Evolutionary conservation across 2,888 invertebrate species (phyloP), one percentile per base, ranked within the genome.

Genomic region (Leptinotarsa rubiginosa): DNA sequence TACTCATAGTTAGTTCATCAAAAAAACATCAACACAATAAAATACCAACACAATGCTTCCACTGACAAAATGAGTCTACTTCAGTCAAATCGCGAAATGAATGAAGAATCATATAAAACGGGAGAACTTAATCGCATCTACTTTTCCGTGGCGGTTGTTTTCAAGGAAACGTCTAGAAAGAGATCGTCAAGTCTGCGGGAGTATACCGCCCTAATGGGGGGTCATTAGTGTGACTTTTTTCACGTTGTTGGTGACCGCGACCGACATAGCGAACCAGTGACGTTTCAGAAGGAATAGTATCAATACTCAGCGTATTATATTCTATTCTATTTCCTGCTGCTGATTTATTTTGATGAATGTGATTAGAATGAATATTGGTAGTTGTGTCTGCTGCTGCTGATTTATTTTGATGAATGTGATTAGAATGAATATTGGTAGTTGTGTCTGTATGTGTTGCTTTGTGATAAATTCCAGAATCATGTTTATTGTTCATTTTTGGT

Each of bases 171-270:
- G 62, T n/a, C 62, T 31, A 41, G 31, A 62, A 62, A 62, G 62
- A 31, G 41, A 62, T 62, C 62, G 41, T 62, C 62, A 62, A 41
- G 62, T 16, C 18, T 62, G 41, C 41, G 25, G 31, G 62, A 15
- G 59, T 62, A n/a, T 62, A 62, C 62, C 62, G n/a, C 4, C n/a
- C 15, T 62, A 62, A 62, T 62, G 62, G 41, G 62, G 31, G 18
- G 62, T 62, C 62, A 62, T 62, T 62, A 62, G 62, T 41, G 62
- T 41, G 62, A 18, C 62, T 41, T 62, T 62, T 62, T 62, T 62
- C 62, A 62, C 62, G 62, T 62, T 62, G 62, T 41, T 62, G 62
- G 62, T 62, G 62, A 62, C 62, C 62, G 31, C 16, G 31, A 62
- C 10, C 31, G 41, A 62, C 41, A 25, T 22, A 22, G 56, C 22